phyloP scores from a whole-genome alignment of 2,888 invertebrate species.

The Agrochola lota region DNA sequence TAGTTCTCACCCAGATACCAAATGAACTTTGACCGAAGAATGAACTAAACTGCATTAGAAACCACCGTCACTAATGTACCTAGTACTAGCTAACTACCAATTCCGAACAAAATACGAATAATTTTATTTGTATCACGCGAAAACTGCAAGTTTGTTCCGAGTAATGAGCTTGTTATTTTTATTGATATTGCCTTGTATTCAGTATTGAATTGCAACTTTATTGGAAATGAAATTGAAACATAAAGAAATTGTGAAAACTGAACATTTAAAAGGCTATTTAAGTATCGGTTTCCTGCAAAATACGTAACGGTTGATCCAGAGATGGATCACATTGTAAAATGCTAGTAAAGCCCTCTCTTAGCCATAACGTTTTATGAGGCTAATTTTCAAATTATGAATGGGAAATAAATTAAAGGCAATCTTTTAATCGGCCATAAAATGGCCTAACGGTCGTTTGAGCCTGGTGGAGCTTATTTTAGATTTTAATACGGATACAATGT shows the following conservation, averaged over 20 bases:
- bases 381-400: conserved; percentile 53
- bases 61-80: conserved; percentile 65
- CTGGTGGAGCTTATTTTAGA: conserved; percentile 26
- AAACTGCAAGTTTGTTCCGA: conserved; percentile 22
- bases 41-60: conserved; percentile 76
- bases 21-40: conserved; percentile 62
- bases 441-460: conserved; percentile 49
- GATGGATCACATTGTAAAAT: conserved; percentile 15
- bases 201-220: conserved; percentile 22
- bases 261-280: background rate
- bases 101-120: conserved; percentile 22
- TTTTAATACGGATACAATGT: conserved; percentile 46
- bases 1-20: conserved; percentile 46
- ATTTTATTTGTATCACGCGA: conserved; percentile 29
- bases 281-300: background rate
- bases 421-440: conserved; percentile 54
- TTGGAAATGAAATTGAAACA: conserved; percentile 18
- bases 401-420: conserved; percentile 50
- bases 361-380: conserved; percentile 42
- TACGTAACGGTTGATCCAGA: background rate
- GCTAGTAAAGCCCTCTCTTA: conserved; percentile 16
- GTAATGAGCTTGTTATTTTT: conserved; percentile 36
- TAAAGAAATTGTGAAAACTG: background rate
- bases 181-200: conserved; percentile 49
- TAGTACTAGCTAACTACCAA: conserved; percentile 56